A percentile compares a stretch with the other conserved stretches of the same genome.
Conservation (phyloP, 1,140 invertebrate genomes). For the Trichoplusia ni region DNA sequence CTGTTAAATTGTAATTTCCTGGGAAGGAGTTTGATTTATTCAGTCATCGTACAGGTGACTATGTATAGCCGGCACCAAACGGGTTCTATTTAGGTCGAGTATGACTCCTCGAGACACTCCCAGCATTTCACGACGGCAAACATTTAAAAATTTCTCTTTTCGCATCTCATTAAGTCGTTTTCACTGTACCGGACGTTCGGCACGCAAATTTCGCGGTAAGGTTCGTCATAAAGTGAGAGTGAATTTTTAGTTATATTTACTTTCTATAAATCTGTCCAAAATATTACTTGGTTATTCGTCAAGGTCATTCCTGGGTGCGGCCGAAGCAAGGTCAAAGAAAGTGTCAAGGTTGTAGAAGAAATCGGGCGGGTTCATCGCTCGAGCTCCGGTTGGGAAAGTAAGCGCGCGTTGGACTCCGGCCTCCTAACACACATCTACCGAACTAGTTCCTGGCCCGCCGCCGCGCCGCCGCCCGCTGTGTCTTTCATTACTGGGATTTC, state of each 20-base stretch:
- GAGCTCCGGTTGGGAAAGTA: constrained; percentile 73
- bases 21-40: not conserved
- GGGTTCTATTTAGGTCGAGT: constrained; percentile 72
- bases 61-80: constrained; percentile 57
- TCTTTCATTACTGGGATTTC: constrained; percentile 42
- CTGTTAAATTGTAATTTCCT: not conserved
- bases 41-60: constrained; percentile 20
- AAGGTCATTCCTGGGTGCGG: constrained; percentile 59
- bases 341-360: constrained; percentile 79
- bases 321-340: constrained; percentile 73
- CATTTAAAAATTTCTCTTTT: constrained; percentile 80
- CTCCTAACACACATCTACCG: constrained; percentile 73
- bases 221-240: constrained; percentile 76
- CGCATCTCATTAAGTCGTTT: constrained; percentile 78
- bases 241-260: constrained; percentile 65
- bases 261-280: constrained; percentile 58
- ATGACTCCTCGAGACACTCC: constrained; percentile 70
- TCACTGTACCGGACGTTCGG: constrained; percentile 66
- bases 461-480: constrained; percentile 44
- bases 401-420: constrained; percentile 60
- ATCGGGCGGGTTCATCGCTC: constrained; percentile 72
- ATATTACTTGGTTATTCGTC: constrained; percentile 43
- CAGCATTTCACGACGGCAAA: constrained; percentile 76
- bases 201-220: constrained; percentile 64
- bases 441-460: constrained; percentile 61